Base-by-base conservation (phyloP, 2,113 vertebrate genomes). In the Setophaga coronata region DNA sequence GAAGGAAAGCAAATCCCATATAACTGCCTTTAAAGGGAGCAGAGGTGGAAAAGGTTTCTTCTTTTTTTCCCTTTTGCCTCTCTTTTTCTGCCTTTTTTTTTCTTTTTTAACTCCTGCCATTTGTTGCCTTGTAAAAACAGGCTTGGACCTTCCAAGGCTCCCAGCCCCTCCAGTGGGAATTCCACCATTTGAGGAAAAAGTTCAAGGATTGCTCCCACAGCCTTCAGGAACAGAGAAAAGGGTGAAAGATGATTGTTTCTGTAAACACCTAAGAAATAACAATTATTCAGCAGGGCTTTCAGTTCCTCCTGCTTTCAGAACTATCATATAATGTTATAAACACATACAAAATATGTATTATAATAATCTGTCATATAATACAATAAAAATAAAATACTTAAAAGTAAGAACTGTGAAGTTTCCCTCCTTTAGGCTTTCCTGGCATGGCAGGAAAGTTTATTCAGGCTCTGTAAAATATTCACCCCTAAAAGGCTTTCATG, bases 61-160 rank as follows among this genome's bases (percentile, higher is more conserved):
- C 58, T 56, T 60, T 34, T 51, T 20, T 9, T 18, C 2, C 24
- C 54, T 77, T 82, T 87, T 89, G 26, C 38, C 6, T 66, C 8
- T 21, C 38, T 80, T 77, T 89, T 90, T 23, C 8, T 60, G 12
- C 2, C 8, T 36, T 20, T 56, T 54, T 25, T 25, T 38, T 54
- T 65, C 61, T 23, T 36, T 62, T 36, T 15, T 19, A 26, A 69
- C 73, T 43, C 2, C 64, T 73, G 54, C 85, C 95, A 88, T 95
- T 96, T 97, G 92, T 94, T 93, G 38, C 38, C 82, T 90, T 86
- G 64, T 84, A 48, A 91, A 96, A 96, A 94, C 58, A 92, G 62
- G 24, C 47, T 36, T 26, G 21, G 88, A 81, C 43, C 54, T 92
- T 80, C 82, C 80, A 54, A 89, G 47, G 78, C 65, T 26, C 84